Conservation (phyloP, 2,888 invertebrate species). For the Mesopsocus fuscifrons region DNA sequence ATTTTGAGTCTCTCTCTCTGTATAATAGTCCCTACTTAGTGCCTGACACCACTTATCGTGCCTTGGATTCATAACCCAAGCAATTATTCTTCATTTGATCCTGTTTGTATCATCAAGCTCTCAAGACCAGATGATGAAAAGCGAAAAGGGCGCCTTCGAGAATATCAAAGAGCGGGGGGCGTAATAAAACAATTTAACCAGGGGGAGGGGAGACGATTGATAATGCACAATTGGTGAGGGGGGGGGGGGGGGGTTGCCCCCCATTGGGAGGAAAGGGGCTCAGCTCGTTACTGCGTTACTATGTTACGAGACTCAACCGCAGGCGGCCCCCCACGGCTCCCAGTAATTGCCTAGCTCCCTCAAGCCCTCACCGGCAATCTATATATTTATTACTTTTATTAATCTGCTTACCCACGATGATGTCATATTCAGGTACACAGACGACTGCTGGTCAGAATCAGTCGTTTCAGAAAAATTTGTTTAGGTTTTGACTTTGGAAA, state of each 20-base stretch:
- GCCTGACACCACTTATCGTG: too few species aligned
- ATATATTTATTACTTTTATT: slow-evolving; percentile 7
- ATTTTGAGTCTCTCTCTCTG: too few species aligned
- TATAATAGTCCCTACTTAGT: too few species aligned
- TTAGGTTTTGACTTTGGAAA: too few species aligned
- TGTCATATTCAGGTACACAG: too few species aligned
- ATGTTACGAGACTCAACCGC: slow-evolving; percentile 7
- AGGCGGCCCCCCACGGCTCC: slow-evolving; percentile 7
- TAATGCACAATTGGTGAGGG: neutral
- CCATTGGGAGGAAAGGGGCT: neutral
- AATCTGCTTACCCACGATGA: slow-evolving; percentile 1
- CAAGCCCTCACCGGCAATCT: neutral
- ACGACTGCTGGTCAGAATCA: too few species aligned
- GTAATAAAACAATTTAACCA: neutral
- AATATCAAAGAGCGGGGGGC: neutral
- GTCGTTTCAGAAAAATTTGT: too few species aligned
- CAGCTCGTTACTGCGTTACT: neutral
- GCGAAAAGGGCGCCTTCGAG: too few species aligned
- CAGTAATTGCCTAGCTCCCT: slow-evolving; percentile 4
- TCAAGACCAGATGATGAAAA: neutral
- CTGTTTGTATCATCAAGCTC: too few species aligned
- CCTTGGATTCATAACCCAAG: too few species aligned
- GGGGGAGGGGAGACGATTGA: neutral
- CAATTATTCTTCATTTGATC: too few species aligned
- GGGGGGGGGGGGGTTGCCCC: neutral